phyloP scores from a whole-genome alignment of 2,888 invertebrate species.

The Teinopalpus imperialis region DNA sequence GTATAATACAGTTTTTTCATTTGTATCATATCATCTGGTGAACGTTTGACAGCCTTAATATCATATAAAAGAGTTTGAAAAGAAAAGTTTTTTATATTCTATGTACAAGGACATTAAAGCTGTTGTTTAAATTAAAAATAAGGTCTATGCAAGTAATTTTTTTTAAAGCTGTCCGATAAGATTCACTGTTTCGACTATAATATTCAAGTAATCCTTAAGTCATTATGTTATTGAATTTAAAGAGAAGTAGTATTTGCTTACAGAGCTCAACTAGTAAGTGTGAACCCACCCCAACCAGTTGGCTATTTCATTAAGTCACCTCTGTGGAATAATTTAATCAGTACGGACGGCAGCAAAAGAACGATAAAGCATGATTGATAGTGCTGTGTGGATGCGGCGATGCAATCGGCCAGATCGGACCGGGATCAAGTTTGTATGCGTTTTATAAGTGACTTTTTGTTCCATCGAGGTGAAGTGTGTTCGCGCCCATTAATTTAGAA shows the following conservation, averaged over 20 bases:
- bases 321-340: conserved; percentile 76
- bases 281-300: conserved; percentile 43
- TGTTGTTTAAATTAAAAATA: no score
- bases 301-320: conserved; percentile 73
- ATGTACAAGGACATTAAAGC: no score
- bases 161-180: no score
- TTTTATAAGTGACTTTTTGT: conserved; percentile 26
- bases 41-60: no score
- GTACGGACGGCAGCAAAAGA: conserved; percentile 68
- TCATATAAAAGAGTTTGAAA: no score
- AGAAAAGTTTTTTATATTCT: no score
- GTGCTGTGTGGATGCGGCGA: conserved; percentile 42
- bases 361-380: conserved; percentile 78
- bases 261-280: conserved; percentile 29
- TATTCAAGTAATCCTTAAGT: no score
- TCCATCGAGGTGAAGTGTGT: not conserved
- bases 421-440: conserved; percentile 28
- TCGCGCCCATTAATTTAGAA: conserved; percentile 8
- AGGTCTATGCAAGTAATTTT: no score
- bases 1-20: no score
- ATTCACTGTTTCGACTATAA: no score
- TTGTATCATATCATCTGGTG: no score
- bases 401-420: conserved; percentile 34
- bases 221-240: no score
- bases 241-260: not conserved